These are phyloP conservation scores for Stictocephala bisonia DNA, from an alignment of 2,888 invertebrate species.

Conservation along the genomic window DNA sequence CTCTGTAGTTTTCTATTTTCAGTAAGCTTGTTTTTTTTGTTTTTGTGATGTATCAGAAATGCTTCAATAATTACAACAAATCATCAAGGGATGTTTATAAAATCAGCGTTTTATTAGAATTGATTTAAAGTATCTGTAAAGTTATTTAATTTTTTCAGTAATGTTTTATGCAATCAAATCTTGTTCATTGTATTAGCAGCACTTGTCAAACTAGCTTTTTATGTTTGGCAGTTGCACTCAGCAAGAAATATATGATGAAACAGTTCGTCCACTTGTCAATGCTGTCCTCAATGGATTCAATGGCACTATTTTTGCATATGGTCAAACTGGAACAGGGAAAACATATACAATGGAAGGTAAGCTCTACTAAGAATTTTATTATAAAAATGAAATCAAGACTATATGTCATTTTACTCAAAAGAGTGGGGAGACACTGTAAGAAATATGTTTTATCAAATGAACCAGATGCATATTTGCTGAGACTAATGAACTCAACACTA, in stretches of 20 bases:
- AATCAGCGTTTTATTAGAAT: no score
- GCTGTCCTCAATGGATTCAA: constrained; percentile 98
- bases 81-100: no score
- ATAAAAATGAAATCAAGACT: background rate
- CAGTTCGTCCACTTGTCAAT: constrained; percentile 93
- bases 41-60: no score
- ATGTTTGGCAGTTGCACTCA: constrained; percentile 76
- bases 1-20: no score
- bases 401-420: background rate
- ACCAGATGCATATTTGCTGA: constrained; percentile 93
- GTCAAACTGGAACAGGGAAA: constrained; percentile 97
- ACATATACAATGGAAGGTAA: constrained; percentile 76
- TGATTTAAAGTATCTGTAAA: no score
- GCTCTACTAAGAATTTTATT: background rate
- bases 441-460: constrained; percentile 96
- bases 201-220: no score
- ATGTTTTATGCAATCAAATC: no score
- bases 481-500: no score
- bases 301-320: constrained; percentile 99
- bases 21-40: no score
- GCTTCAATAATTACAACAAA: no score
- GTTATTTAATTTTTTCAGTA: no score
- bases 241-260: constrained; percentile 94
- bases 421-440: constrained; percentile 62
- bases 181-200: no score